These are phyloP conservation scores for Diarsia mendica DNA, from an alignment of 2,888 invertebrate species.

Conservation along the genomic window DNA sequence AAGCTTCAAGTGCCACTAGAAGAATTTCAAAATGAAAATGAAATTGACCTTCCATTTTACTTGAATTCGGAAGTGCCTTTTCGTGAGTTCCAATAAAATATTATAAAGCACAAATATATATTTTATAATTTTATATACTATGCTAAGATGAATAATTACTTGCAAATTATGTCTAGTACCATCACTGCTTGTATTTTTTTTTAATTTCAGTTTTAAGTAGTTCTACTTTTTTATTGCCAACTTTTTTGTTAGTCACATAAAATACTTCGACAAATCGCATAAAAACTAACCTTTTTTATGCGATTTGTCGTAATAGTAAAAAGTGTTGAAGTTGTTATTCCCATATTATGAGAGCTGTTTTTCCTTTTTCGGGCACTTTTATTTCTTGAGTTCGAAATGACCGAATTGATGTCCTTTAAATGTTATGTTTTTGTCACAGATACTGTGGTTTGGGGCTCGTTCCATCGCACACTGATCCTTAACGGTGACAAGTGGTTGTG, in stretches of 20 bases:
- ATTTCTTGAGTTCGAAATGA: neutral
- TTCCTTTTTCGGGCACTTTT: neutral
- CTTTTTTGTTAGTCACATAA: too few relatives aligned
- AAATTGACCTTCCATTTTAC: constrained; percentile 75
- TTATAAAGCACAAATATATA: too few relatives aligned
- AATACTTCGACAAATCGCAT: too few relatives aligned
- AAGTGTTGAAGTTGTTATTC: neutral
- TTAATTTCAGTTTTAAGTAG: too few relatives aligned
- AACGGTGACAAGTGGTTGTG: constrained; percentile 72
- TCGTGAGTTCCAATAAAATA: constrained; percentile 28
- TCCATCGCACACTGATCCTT: constrained; percentile 81
- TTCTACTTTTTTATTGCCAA: too few relatives aligned
- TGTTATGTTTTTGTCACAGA: constrained; percentile 65
- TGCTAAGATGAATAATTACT: neutral
- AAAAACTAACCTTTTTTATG: too few relatives aligned
- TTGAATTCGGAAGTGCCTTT: constrained; percentile 43
- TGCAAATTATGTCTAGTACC: neutral
- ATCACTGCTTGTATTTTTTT: neutral
- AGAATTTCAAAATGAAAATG: constrained; percentile 74
- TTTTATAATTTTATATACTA: too few relatives aligned
- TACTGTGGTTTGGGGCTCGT: constrained; percentile 81
- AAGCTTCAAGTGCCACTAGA: constrained; percentile 72
- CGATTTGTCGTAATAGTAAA: neutral
- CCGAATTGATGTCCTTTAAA: neutral
- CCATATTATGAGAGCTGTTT: neutral